Evolutionary conservation across 2,113 vertebrate genomes (phyloP).

Genomic region (Bos indicus): DNA sequence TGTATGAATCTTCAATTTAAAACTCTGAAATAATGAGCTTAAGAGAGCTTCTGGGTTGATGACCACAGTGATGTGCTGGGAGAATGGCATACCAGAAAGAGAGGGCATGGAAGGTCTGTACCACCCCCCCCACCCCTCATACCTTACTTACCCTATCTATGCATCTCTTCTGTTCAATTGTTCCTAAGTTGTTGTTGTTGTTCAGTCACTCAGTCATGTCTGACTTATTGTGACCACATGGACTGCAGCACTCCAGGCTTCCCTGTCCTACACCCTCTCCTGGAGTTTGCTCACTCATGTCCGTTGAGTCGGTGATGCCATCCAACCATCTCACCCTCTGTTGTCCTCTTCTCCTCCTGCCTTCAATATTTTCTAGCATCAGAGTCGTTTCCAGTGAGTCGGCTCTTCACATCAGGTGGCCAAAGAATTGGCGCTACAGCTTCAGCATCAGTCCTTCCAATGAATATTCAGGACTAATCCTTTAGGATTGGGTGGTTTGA

Average conservation of each 20-base stretch:
- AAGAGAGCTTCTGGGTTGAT: not conserved
- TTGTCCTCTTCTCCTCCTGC: not conserved
- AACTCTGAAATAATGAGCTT: not conserved
- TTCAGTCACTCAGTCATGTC: not conserved
- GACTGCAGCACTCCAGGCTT: not conserved
- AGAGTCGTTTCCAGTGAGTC: not conserved
- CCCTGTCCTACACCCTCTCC: not conserved
- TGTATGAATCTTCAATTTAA: not conserved
- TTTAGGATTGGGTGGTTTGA: not conserved
- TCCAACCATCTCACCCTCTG: not conserved
- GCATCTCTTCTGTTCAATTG: not conserved
- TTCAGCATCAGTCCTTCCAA: not conserved
- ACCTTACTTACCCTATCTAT: not conserved
- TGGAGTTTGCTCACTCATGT: not conserved
- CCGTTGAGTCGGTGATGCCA: not conserved
- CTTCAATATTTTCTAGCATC: not conserved
- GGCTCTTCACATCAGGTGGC: not conserved
- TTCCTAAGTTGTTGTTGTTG: not conserved
- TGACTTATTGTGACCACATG: not conserved
- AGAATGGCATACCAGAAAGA: not conserved
- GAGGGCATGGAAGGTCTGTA: not conserved
- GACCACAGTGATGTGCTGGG: not conserved
- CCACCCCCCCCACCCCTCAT: fast-evolving
- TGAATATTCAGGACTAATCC: not conserved
- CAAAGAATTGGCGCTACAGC: not conserved